Evolutionary conservation across 2,113 vertebrate genomes (phyloP).

Genomic region (Martes martes): DNA sequence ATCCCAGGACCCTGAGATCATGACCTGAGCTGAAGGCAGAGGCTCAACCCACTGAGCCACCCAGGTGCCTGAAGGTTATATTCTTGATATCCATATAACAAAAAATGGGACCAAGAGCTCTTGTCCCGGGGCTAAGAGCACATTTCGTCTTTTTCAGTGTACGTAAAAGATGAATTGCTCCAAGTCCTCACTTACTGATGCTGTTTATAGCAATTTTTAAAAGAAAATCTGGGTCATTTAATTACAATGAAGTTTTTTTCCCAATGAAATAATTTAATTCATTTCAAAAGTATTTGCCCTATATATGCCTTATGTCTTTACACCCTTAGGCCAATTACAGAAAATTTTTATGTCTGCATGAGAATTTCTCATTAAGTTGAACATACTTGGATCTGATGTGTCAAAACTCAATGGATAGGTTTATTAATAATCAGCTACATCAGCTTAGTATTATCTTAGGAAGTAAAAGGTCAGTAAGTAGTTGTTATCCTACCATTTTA

Average conservation of each 20-base stretch:
- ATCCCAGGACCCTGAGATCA: no score
- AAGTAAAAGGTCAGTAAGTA: constrained; percentile 78
- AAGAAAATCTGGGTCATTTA: not conserved
- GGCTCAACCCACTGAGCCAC: no score
- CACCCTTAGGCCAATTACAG: not conserved
- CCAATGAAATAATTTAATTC: not conserved
- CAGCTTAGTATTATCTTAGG: constrained; percentile 75
- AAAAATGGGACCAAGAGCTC: not conserved
- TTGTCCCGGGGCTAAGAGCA: not conserved
- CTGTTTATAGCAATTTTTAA: not conserved
- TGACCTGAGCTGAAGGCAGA: no score
- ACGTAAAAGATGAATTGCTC: not conserved
- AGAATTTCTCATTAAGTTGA: constrained; percentile 53
- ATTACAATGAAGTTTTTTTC: not conserved
- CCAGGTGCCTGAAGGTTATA: not conserved
- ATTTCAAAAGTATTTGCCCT: not conserved
- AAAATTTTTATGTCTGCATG: not conserved
- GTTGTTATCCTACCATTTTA: constrained; percentile 82
- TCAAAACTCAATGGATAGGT: constrained; percentile 68
- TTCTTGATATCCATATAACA: not conserved
- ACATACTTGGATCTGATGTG: constrained; percentile 29
- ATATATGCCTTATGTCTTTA: not conserved
- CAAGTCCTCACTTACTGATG: not conserved
- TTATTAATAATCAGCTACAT: constrained; percentile 80
- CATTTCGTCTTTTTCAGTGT: not conserved